phyloP scores from a whole-genome alignment of 2,113 vertebrate genomes.

The Miniopterus natalensis region DNA sequence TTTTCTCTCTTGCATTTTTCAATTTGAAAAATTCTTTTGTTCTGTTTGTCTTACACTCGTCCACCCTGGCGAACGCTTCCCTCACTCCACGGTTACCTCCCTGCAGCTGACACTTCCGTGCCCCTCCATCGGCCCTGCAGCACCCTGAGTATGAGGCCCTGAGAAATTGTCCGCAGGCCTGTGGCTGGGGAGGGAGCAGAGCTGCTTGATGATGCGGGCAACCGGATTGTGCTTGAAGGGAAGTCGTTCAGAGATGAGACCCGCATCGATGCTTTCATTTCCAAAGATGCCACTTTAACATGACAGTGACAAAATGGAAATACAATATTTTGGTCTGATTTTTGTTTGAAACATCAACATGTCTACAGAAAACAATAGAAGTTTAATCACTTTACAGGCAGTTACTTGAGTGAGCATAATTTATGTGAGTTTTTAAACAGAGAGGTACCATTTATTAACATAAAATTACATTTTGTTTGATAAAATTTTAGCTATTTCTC shows the following conservation, averaged over 20 bases:
- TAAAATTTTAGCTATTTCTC: constrained; percentile 24
- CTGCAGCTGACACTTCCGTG: not conserved
- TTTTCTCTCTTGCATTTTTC: not conserved
- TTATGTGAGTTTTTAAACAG: not conserved
- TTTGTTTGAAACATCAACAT: not conserved
- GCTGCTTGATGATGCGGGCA: not conserved
- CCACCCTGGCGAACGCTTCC: not conserved
- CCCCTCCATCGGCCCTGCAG: not conserved
- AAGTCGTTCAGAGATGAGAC: not conserved
- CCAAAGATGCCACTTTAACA: not conserved
- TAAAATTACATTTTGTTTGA: not conserved
- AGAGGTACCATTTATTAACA: not conserved
- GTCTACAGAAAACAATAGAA: not conserved
- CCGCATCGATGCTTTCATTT: not conserved
- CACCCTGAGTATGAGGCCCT: not conserved
- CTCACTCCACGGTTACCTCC: not conserved
- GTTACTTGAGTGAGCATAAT: not conserved
- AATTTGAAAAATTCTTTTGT: constrained; percentile 21
- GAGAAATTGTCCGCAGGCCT: not conserved
- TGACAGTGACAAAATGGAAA: not conserved
- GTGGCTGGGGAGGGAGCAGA: not conserved
- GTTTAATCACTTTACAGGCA: not conserved
- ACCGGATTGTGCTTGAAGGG: not conserved
- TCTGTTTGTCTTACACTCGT: not conserved
- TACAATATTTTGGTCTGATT: not conserved